Evolutionary conservation across 64 coral and sea anemone species (phyloP).

Genomic region (Trachythela sp.): DNA sequence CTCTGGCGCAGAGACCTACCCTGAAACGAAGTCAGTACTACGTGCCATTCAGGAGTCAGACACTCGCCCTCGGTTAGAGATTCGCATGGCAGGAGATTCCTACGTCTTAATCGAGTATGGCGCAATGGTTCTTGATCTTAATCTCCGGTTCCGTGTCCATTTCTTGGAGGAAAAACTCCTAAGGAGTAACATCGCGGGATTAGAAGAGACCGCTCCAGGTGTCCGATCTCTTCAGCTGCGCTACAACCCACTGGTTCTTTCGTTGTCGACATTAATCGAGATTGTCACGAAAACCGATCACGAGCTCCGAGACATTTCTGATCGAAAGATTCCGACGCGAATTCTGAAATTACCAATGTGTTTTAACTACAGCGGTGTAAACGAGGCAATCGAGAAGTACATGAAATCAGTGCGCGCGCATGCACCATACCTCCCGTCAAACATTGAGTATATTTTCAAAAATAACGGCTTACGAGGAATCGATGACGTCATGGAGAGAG

Average conservation of each 20-base stretch:
- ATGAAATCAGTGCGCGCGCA: constrained; percentile 39
- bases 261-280: constrained; percentile 37
- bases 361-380: constrained; percentile 47
- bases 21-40: constrained; percentile 31
- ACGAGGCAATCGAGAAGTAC: constrained; percentile 39
- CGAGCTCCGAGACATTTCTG: constrained; percentile 36
- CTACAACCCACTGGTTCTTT: constrained; percentile 34
- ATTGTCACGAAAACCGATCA: constrained; percentile 19
- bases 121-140: constrained; percentile 51
- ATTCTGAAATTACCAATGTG: constrained; percentile 46
- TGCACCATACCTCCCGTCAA: constrained; percentile 48
- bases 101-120: constrained; percentile 57
- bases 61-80: constrained; percentile 7
- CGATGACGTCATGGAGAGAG: constrained; percentile 34
- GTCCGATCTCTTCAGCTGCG: constrained; percentile 58
- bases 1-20: not conserved
- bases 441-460: constrained; percentile 42
- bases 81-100: constrained; percentile 52
- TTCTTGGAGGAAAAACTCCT: constrained; percentile 47
- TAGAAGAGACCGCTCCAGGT: constrained; percentile 56
- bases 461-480: constrained; percentile 41
- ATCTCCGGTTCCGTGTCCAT: constrained; percentile 50
- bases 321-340: constrained; percentile 29
- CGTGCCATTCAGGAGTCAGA: constrained; percentile 15
- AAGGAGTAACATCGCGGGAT: constrained; percentile 13